A percentile compares a stretch with the other conserved stretches of the same genome.
Conservation (phyloP, 2,888 invertebrate genomes). For the Megastigmus dorsalis region DNA sequence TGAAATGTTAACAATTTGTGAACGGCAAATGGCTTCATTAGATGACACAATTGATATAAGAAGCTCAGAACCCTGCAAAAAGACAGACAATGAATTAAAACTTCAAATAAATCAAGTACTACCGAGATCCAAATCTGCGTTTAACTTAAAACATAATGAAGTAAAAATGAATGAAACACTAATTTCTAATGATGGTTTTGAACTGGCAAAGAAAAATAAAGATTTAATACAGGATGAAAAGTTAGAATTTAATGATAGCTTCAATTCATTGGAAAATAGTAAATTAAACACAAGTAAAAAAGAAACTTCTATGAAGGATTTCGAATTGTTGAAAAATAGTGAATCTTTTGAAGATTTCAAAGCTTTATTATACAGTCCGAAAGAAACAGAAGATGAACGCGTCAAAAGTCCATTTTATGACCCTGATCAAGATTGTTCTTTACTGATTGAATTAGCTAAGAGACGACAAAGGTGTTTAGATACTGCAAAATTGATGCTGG, state of each 20-base stretch:
- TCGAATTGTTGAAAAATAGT: not conserved
- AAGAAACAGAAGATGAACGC: not conserved
- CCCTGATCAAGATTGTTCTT: constrained; percentile 42
- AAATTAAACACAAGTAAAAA: not conserved
- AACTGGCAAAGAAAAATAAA: not conserved
- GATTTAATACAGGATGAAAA: not conserved
- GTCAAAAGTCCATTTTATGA: not conserved
- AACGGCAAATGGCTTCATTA: constrained; percentile 64
- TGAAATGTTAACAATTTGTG: constrained; percentile 59
- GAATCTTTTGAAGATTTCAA: not conserved
- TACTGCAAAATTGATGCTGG: constrained; percentile 65
- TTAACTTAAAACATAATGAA: constrained; percentile 4
- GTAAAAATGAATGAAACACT: not conserved
- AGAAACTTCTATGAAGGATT: constrained; percentile 13
- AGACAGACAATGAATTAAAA: constrained; percentile 32
- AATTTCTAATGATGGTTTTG: not conserved
- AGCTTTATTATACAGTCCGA: not conserved
- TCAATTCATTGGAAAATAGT: not conserved
- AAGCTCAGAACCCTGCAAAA: constrained; percentile 51
- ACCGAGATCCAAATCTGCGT: constrained; percentile 50
- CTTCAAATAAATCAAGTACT: not conserved
- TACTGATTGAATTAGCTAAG: constrained; percentile 63
- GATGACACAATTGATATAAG: constrained; percentile 50
- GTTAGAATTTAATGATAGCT: not conserved
- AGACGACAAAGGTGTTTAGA: constrained; percentile 69